phyloP scores from a whole-genome alignment of 2,113 vertebrate genomes.

The Vanacampus margaritifer region DNA sequence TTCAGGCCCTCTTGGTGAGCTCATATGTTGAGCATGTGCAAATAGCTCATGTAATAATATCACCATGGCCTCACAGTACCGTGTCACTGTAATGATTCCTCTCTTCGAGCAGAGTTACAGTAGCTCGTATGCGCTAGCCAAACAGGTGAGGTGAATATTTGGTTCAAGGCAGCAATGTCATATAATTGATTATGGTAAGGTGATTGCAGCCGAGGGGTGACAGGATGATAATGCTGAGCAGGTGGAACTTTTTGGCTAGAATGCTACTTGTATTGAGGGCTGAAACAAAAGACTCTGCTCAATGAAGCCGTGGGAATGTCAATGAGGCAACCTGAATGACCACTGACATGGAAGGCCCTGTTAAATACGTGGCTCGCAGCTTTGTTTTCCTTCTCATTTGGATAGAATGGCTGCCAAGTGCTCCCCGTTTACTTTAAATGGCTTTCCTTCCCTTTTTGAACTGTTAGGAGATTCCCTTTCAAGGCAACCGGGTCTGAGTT shows the following conservation, averaged over 20 bases:
- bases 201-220: not conserved
- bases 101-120: conserved; percentile 14
- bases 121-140: conserved; percentile 14
- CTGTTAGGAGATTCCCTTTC: conserved; percentile 17
- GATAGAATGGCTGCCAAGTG: conserved; percentile 10
- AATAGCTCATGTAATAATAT: conserved; percentile 65
- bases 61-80: conserved; percentile 29
- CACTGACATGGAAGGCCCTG: conserved; percentile 53
- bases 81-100: conserved; percentile 45
- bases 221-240: conserved; percentile 5
- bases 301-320: conserved; percentile 56
- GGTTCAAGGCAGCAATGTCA: not conserved
- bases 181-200: not conserved
- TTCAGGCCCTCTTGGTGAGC: conserved; percentile 24
- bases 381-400: conserved; percentile 13
- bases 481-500: conserved; percentile 26
- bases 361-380: not conserved
- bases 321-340: conserved; percentile 64
- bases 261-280: conserved; percentile 8
- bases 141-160: not conserved
- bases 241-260: conserved; percentile 12
- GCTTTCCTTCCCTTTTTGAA: conserved; percentile 4
- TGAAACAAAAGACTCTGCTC: conserved; percentile 49
- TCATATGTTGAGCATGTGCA: conserved; percentile 57
- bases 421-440: conserved; percentile 40